These are phyloP conservation scores for Syngnathus typhle DNA, from an alignment of 2,113 vertebrate genomes.

Conservation along the genomic window DNA sequence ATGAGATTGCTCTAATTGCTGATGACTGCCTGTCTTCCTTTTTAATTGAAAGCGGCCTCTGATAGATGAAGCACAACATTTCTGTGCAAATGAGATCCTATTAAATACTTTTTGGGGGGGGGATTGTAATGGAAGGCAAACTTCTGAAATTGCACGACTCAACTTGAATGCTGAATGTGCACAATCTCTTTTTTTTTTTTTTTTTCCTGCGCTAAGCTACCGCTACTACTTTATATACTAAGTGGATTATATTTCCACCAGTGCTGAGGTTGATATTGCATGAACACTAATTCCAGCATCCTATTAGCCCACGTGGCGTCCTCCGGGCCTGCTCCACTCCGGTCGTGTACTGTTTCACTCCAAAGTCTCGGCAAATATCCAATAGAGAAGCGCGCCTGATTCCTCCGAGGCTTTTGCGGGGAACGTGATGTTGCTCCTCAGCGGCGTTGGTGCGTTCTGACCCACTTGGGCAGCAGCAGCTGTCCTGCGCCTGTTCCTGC, in stretches of 20 bases:
- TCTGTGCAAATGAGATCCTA: conserved; percentile 3
- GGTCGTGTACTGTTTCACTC: background rate
- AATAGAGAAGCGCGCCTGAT: conserved; percentile 1
- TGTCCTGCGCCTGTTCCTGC: conserved; percentile 5
- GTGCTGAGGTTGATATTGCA: conserved; percentile 56
- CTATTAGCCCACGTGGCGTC: conserved; percentile 13
- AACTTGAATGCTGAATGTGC: conserved; percentile 19
- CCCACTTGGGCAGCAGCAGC: conserved; percentile 45
- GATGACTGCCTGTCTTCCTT: background rate
- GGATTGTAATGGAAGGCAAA: background rate
- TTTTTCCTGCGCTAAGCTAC: conserved; percentile 15
- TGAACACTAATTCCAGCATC: conserved; percentile 60
- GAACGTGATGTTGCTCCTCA: conserved; percentile 19
- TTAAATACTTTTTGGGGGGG: background rate
- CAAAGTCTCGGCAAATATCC: conserved; percentile 9
- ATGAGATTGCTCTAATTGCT: conserved; percentile 16
- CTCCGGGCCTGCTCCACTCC: background rate
- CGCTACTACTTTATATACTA: conserved; percentile 35
- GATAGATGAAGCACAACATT: conserved; percentile 15
- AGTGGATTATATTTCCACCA: conserved; percentile 62
- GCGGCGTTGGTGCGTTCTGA: conserved; percentile 25
- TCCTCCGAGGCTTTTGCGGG: conserved; percentile 20
- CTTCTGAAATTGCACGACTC: conserved; percentile 6
- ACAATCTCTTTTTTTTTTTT: conserved; percentile 20
- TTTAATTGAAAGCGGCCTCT: conserved; percentile 18